Evolutionary conservation across 2,888 invertebrate species (phyloP), one percentile per base, ranked within the genome.

Genomic region (Melangyna quadrimaculata): DNA sequence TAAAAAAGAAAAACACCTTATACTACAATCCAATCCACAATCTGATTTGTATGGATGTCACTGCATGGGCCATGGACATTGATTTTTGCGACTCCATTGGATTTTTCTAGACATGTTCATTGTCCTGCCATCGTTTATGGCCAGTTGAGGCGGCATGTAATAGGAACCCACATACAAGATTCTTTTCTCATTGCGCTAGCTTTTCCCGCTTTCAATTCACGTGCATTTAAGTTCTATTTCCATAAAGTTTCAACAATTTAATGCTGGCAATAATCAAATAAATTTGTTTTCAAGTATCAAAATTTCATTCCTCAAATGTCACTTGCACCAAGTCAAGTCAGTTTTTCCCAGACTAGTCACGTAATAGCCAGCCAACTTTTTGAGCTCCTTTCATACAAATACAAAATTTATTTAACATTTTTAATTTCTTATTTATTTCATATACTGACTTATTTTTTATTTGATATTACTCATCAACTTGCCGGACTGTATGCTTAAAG

Each of bases 301-400:
- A 57, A 73, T 63, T 70, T 51, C 73, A 70, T 78, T 81, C 77
- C 72, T 37, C 14, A 55, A 32, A 79, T 72, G 84, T 84, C 84
- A 84, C 59, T 7, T 6, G 55, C 63, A 8, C 19, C 17, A 65
- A 1, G 14, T 14, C 32, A 19, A 35, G 55, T 80, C 81, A 86
- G 86, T 78, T 86, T 82, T 86, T 81, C 81, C 86, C 81, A 86
- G 86, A 73, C 81, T 86, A 86, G 86, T 86, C 86, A 86, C 86
- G 73, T 86, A 81, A 81, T 69, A 69, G 48, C 45, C 70, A 70
- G 61, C 77, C 77, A 77, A 81, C 72, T 67, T 73, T 57, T 70
- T 57, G 48, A 63, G 63, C 78, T 86, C 67, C 67, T 72, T 73
- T 72, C 27, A 35, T 57, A 73, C 7, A 72, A 79, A 67, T 17